Base-by-base conservation (phyloP, 2,797 vertebrate genomes). In the Syngnathus rostellatus region DNA sequence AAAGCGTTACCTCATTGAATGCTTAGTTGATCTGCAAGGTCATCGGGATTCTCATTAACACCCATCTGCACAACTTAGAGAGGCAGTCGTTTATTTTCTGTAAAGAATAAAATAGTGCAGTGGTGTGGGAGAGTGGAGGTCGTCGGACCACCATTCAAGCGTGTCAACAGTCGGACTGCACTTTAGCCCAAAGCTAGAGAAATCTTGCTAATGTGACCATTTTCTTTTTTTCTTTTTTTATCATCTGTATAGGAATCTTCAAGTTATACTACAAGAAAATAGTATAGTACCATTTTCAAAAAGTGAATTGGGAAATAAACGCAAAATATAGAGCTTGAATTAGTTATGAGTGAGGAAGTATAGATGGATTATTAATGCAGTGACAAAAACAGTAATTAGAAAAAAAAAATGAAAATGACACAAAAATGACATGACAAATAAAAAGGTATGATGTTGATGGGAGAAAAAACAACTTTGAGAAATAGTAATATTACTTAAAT, bases 31-130 rank as follows among this genome's bases (percentile, higher is more conserved):
- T 93, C 92, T 89, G 89, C 79, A 89, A 92, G 92, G 90, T 93
- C 94, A 94, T 92, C 10, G 87, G 90, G 89, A 93, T 89, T 89
- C 91, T 91, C 95, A 96, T 98, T 98, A 97, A 90, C 89, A 92
- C 92, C 71, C 60, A 70, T 86, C 75, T 74, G 89, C 72, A 80
- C 74, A 78, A 72, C 83, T 84, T 86, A 41, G 60, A 75, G 82
- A 58, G 68, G 60, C 73, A 82, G 82, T 71, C 38, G 51, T 40
- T 88, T 87, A 90, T 91, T 89, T 58, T 68, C 10, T 5, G 64
- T 31, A 72, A 71, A 73, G 61, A 73, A 73, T 38, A 71, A 77
- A 78, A 61, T 58, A 68, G 73, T 79, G 85, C 7, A 85, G 72
- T 58, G 67, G 31, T 65, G 1, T 21, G 38, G 63, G 67, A 67